Base-by-base conservation (phyloP, 30 jellyfish, hydroid and myxozoan species). In the Pelagia noctiluca region DNA sequence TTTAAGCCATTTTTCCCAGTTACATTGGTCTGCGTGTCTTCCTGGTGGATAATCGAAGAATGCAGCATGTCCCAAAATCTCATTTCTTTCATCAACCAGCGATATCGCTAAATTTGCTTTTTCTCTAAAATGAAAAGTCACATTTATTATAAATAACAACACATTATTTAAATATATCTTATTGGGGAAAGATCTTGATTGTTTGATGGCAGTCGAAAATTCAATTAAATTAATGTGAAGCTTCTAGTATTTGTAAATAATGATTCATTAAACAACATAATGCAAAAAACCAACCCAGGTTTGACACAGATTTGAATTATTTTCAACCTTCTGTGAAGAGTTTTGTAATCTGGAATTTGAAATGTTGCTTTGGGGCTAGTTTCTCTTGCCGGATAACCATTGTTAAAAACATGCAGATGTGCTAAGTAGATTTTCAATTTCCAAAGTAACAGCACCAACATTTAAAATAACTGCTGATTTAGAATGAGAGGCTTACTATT, bases 41-140 rank as follows among this genome's bases (percentile, higher is more conserved):
- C 76, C 66, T 47, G 63, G 54, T 36, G 97, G 97, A 66, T 88
- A 83, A 53, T 94, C 99, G 42, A 81, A 57, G 74, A 94, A 88
- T 13, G 99, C 82, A n/a, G 99, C 99, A 84, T 81, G 96, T 19
- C 97, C 99, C 75, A 85, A 47, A 28, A 94, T 63, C 0, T 36
- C 63, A 50, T 83, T 83, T 37, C 77, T 66, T 35, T 88, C 97
- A 76, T 94, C 97, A 0, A 83, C 86, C 57, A 94, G 46, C 37
- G 99, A 81, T 32, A 94, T 88, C 34, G 96, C 96, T 11, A 94
- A 49, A 63, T 94, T 94, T 76, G 99, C 84, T 67, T 94, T 94
- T 49, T 94, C 99, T n/a, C 99, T 94, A 63, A 11, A 49, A 78
- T 0, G 33, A 42, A 31, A 35, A 16, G 47, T 5, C 18, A 1